Base-by-base conservation (phyloP, 2,113 vertebrate species). In the Lota lota region DNA sequence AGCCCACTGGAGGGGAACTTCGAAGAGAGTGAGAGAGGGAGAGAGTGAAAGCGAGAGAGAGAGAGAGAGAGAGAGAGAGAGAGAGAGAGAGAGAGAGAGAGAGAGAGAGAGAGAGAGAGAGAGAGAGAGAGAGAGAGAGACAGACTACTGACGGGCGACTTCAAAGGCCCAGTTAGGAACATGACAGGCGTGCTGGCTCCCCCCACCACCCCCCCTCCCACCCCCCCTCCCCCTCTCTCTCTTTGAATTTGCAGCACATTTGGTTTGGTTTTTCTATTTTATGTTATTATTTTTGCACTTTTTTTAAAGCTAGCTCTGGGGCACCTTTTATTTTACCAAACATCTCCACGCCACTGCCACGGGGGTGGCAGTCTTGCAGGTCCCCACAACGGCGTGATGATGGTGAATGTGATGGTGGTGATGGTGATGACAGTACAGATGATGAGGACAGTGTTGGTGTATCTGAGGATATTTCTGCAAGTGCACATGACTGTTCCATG, bases 131-230 rank as follows among this genome's bases (percentile, higher is more conserved):
- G 83, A 79, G 87, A 71, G 80, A 84, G 82, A 75, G 78, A 69
- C 6, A 66, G 70, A 76, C 79, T 75, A 71, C 84, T 85, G 87
- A 88, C 82, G 73, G 76, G 68, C 51, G 33, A 87, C 90, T 89
- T 92, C 90, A 91, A 91, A 92, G 86, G 70, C 67, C 72, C 76
- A 60, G 86, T 85, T 86, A 88, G 64, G 79, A 88, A 86, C 83
- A 87, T 87, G 86, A 91, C 87, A 84, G 88, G 79, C 80, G 80
- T 77, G 68, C 83, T 61, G 75, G 50, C 50, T 11, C 53, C 1
- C 3, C 6, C 36, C 6, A 1, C 36, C 36, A 2, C 36, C 6
- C 36, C 36, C 36, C 36, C 6, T 2, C 36, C 36, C 36, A n/a
- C n/a, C 36, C 11, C 36, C 2, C 53, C 53, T 54, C 15, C 12